Evolutionary conservation across 2,888 invertebrate species (phyloP).

Genomic region (Pandemis heparana): DNA sequence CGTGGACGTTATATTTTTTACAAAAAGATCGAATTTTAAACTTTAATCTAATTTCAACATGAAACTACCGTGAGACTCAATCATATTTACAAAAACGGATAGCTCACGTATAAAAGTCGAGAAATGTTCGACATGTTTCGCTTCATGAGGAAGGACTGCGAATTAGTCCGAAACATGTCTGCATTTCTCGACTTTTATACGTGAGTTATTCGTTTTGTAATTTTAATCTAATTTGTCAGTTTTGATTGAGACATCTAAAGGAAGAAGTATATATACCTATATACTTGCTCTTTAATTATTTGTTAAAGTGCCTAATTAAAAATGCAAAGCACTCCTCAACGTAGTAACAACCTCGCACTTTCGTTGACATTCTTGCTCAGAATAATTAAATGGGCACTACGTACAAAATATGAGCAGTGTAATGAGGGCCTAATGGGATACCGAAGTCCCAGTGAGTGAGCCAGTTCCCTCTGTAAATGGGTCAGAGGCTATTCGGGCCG

Average conservation of each 20-base stretch:
- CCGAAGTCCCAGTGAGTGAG: conserved; percentile 63
- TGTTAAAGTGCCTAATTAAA: conserved; percentile 11
- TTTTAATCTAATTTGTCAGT: background rate
- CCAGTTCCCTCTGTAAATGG: conserved; percentile 77
- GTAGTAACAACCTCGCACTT: conserved; percentile 2
- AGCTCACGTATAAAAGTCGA: too few relatives aligned
- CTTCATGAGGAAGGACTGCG: too few relatives aligned
- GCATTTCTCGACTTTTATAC: too few relatives aligned
- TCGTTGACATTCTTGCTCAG: conserved; percentile 16
- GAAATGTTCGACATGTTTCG: too few relatives aligned
- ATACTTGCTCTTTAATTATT: background rate
- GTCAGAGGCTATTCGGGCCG: conserved; percentile 79
- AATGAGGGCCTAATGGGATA: conserved; percentile 49
- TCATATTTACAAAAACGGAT: too few relatives aligned
- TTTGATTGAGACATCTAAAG: background rate
- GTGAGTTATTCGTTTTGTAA: too few relatives aligned
- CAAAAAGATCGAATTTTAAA: background rate
- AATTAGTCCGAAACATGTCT: too few relatives aligned
- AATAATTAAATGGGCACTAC: conserved; percentile 42
- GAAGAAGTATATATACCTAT: background rate
- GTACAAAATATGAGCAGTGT: conserved; percentile 53
- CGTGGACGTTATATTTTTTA: background rate
- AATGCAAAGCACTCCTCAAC: background rate
- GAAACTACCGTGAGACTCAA: too few relatives aligned
- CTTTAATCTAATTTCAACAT: too few relatives aligned